A percentile compares a stretch with the other conserved stretches of the same genome.
Evolutionary conservation across 2,113 vertebrate genomes (phyloP).

Genomic region (Lagopus leucura): DNA sequence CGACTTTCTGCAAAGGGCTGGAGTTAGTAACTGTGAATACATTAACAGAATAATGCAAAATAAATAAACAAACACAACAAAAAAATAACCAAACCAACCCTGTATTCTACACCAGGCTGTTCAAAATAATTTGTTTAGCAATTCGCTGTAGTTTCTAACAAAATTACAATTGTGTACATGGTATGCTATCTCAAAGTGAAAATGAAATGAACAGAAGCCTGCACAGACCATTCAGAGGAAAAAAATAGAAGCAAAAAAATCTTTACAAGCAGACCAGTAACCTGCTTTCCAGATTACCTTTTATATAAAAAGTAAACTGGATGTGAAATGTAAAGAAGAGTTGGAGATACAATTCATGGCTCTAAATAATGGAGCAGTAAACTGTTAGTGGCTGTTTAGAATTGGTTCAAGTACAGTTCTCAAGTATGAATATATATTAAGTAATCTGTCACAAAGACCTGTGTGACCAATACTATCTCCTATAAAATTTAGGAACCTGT

Average conservation of each 20-base stretch:
- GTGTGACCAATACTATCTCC: constrained; percentile 14
- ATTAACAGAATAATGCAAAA: background rate
- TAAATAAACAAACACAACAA: too few species aligned
- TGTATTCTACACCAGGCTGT: background rate
- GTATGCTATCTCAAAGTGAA: background rate
- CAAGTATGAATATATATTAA: constrained; percentile 24
- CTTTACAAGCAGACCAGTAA: background rate
- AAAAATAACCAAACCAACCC: background rate
- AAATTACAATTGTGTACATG: background rate
- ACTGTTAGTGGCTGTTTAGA: background rate
- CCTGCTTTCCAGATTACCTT: background rate
- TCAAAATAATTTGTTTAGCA: background rate
- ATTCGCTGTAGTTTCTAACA: background rate
- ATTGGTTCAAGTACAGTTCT: background rate
- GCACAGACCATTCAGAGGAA: background rate
- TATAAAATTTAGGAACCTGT: constrained; percentile 25
- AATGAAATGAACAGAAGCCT: background rate
- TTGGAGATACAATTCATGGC: background rate
- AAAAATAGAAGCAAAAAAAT: background rate
- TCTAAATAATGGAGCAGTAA: background rate
- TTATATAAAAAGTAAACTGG: constrained; percentile 31
- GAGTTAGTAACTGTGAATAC: background rate
- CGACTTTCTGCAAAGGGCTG: background rate
- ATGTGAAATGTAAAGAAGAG: background rate
- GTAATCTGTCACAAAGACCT: constrained; percentile 26